These are phyloP conservation scores for Ceyx erithaca DNA, from an alignment of 2,797 vertebrate genomes.

Conservation along the genomic window DNA sequence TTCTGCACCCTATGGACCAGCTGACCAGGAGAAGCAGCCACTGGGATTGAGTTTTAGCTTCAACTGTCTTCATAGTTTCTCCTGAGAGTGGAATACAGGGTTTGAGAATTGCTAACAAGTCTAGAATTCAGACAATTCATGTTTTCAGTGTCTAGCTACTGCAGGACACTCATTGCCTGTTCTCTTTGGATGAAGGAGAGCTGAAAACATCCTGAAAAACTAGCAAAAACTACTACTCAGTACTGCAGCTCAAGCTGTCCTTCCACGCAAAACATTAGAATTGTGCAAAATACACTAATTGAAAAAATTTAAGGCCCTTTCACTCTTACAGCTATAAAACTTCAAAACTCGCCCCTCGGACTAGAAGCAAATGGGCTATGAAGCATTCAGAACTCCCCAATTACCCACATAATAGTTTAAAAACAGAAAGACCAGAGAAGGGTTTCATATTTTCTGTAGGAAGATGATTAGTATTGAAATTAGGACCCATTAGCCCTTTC, in stretches of 20 bases:
- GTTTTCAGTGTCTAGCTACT: background rate
- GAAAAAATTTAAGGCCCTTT: conserved; percentile 53
- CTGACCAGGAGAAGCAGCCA: background rate
- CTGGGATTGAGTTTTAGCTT: background rate
- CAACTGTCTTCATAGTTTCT: background rate
- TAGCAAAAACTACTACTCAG: background rate
- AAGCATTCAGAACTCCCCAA: background rate
- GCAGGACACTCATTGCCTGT: background rate
- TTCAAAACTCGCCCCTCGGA: background rate
- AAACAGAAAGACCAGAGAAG: background rate
- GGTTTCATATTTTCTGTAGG: background rate
- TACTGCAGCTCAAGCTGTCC: background rate
- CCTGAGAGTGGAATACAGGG: background rate
- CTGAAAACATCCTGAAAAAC: background rate
- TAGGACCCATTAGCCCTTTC: conserved; percentile 45
- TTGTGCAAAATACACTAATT: conserved; percentile 3
- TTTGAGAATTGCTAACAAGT: background rate
- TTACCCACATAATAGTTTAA: background rate
- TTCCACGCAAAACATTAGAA: background rate
- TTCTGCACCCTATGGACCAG: background rate
- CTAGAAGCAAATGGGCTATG: conserved; percentile 12
- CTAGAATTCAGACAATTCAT: background rate
- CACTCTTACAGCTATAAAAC: conserved; percentile 14
- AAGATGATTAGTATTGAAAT: background rate
- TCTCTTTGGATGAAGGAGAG: background rate